Evolutionary conservation across 2,113 vertebrate species (phyloP), one percentile per base, ranked within the genome.

Genomic region (Acanthochromis polyacanthus): DNA sequence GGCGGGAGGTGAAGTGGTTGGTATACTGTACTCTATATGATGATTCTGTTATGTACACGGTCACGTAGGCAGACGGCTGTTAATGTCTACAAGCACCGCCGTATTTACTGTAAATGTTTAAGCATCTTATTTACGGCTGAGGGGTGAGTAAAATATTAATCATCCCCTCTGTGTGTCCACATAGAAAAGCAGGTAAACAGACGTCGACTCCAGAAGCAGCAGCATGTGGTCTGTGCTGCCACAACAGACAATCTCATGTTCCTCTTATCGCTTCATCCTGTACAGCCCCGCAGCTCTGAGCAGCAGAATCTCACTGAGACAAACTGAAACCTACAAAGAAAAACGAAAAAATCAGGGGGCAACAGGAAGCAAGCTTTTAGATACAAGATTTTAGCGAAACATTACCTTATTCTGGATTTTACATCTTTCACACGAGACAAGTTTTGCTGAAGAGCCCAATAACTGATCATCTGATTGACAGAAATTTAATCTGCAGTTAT

Each of bases 171-270:
- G 40, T 1, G 14, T 14, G 40, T 12, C 40, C 12, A 43, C 40
- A 15, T 43, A 43, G 14, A 43, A 43, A 70, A 50, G 53, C 32
- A 11, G 12, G 38, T 22, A 36, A 48, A 43, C 40, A 3, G 11
- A 15, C 40, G 12, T 4, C 45, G 30, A 10, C 3, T 25, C 23
- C 9, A 10, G 20, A 55, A 38, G 48, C 36, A 50, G 22, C 45
- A 28, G 64, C 36, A 28, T 72, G 61, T 36, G 48, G 67, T 63
- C 56, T 59, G 51, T 60, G 12, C 40, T 36, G 23, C 23, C 61
- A 58, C 43, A 58, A 75, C 67, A 82, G 38, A 74, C 51, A 51
- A 73, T 85, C 73, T 83, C 23, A 78, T 85, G 76, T 64, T 75
- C 32, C 56, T 43, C 85, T 74, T 83, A 80, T 85, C 76, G 2